A percentile compares a stretch with the other conserved stretches of the same genome.
Conservation (phyloP, 2,888 invertebrate genomes). For the Nyleta sp. region DNA sequence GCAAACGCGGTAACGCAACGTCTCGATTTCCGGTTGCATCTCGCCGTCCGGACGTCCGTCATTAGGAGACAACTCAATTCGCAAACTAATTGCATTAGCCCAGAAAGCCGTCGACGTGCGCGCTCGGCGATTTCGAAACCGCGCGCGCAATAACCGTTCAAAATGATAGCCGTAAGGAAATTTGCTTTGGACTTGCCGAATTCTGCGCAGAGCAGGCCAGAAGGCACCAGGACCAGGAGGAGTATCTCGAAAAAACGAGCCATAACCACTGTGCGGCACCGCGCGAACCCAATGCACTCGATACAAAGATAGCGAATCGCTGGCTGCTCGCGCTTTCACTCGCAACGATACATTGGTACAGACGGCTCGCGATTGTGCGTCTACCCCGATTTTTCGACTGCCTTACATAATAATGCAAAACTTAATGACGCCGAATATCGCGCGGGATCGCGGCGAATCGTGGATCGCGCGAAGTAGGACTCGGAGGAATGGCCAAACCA, state of each 20-base stretch:
- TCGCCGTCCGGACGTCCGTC: slow-evolving; percentile 32
- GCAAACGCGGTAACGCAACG: not conserved
- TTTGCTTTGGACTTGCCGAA: slow-evolving; percentile 74
- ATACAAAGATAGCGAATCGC: slow-evolving; percentile 48
- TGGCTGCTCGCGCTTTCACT: slow-evolving; percentile 79
- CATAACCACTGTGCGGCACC: slow-evolving; percentile 34
- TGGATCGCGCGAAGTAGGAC: slow-evolving; percentile 19
- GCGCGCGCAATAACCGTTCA: not conserved
- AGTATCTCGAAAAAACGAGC: slow-evolving; percentile 49
- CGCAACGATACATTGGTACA: slow-evolving; percentile 76
- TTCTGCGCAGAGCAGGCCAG: slow-evolving; percentile 68
- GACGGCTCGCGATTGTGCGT: slow-evolving; percentile 66
- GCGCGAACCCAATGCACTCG: slow-evolving; percentile 38
- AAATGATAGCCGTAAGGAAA: not conserved
- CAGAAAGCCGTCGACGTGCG: not conserved
- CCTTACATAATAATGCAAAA: slow-evolving; percentile 72
- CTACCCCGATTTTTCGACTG: slow-evolving; percentile 73
- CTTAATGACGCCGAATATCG: slow-evolving; percentile 46
- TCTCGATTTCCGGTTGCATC: slow-evolving; percentile 47
- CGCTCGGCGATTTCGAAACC: slow-evolving; percentile 17
- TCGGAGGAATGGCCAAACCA: slow-evolving; percentile 42
- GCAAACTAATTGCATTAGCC: slow-evolving; percentile 11
- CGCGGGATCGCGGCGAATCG: slow-evolving; percentile 28
- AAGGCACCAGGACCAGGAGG: slow-evolving; percentile 36
- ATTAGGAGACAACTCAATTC: slow-evolving; percentile 9